Base-by-base conservation (phyloP, 2,113 vertebrate genomes). In the Axis porcinus region DNA sequence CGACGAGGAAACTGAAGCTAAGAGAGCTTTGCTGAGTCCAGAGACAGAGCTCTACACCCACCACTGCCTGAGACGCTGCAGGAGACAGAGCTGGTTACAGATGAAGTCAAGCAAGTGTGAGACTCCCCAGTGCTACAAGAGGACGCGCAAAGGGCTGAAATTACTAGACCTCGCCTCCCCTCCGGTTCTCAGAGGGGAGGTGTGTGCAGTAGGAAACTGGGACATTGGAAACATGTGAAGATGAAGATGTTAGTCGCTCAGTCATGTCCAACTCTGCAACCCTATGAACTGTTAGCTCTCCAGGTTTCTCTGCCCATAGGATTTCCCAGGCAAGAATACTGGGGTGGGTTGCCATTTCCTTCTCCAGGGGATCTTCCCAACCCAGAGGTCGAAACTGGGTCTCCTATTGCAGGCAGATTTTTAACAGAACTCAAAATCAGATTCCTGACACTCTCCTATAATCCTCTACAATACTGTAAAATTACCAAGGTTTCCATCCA, bases 81-180 rank as follows among this genome's bases (percentile, higher is more conserved):
- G 1, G 19, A 79, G 9, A 23, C 2, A 23, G 0, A 27, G 19
- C 0, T 28, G 27, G 2, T 6, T 30, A 2, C 6, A 43, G 40
- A 21, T 7, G 45, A 90, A n/a, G 15, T 15, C 7, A 5, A 57
- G 7, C 54, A n/a, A 45, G 6, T 13, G 54, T 27, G 19, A 64
- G 54, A n/a, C 0, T 52, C 25, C 7, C 62, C 70, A 52, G 28
- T 0, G 0, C 13, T 9, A 13, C 5, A 10, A 13, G 86, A 45
- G 17, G n/a, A 30, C 1, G 6, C 2, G 2, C 23, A 1, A 10
- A 11, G 43, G 13, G 27, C 47, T 15, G n/a, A 23, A 43, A 19
- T 9, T 4, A 19, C 30, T 3, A 7, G 54, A 55, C 28, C 10
- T 7, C 1, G 15, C 0, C 4, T 12, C 28, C 40, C 58, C 16